These are phyloP conservation scores for Melanargia galathea DNA, from an alignment of 2,888 invertebrate genomes.

Conservation along the genomic window DNA sequence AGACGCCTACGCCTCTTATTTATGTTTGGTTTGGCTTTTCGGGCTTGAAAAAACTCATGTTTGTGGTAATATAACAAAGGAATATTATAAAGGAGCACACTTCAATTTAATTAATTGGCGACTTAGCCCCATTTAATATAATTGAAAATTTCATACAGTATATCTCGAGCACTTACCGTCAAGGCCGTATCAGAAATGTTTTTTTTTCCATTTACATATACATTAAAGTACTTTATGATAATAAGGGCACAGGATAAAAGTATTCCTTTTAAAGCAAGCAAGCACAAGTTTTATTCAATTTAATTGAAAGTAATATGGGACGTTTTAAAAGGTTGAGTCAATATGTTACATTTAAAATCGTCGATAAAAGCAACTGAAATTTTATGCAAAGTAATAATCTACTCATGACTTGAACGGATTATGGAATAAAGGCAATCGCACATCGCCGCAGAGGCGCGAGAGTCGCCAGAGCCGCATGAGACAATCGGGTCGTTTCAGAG, in stretches of 20 bases:
- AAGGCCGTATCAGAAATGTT: conserved; percentile 3
- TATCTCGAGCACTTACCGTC: conserved; percentile 2
- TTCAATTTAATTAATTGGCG: background rate
- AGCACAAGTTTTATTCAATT: conserved; percentile 16
- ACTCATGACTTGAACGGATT: background rate
- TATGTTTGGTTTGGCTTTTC: too few relatives aligned
- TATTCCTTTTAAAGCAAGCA: conserved; percentile 10
- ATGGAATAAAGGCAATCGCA: background rate
- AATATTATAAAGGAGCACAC: background rate
- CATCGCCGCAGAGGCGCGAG: background rate
- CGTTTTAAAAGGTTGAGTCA: conserved; percentile 16
- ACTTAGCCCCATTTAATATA: background rate
- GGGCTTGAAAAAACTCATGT: background rate
- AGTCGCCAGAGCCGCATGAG: background rate
- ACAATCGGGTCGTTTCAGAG: too few relatives aligned
- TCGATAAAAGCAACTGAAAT: conserved; percentile 11
- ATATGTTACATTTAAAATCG: conserved; percentile 5
- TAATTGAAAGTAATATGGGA: background rate
- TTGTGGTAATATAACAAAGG: background rate
- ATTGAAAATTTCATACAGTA: conserved; percentile 13
- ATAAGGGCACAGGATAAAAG: conserved; percentile 1
- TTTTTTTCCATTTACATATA: conserved; percentile 4
- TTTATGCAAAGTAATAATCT: background rate
- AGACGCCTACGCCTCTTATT: too few relatives aligned
- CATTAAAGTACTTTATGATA: conserved; percentile 14